Conservation (phyloP, 53 echinoderm and acorn worm species). For the Glandiceps talaboti region DNA sequence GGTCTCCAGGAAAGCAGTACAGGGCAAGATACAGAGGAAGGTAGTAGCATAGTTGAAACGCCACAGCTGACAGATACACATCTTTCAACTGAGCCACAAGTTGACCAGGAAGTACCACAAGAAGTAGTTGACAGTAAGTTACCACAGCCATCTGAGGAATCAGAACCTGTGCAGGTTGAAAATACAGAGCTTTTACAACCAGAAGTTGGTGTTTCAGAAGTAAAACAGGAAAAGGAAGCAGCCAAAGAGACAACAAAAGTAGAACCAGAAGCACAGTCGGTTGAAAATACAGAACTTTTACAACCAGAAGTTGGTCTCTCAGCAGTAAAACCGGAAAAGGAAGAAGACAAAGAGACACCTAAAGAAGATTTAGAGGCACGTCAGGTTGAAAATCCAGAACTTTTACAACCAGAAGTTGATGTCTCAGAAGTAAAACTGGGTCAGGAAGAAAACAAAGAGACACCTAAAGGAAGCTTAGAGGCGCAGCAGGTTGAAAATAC, state of each 20-base stretch:
- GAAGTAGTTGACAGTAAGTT: too few species aligned
- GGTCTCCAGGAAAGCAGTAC: too few species aligned
- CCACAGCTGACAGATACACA: too few species aligned
- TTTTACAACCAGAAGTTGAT: neutral
- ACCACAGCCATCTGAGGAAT: too few species aligned
- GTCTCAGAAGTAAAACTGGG: neutral
- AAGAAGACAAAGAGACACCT: neutral
- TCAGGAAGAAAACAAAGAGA: neutral
- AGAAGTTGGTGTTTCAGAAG: neutral
- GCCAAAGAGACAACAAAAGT: neutral
- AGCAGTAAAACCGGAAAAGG: neutral
- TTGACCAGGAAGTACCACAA: too few species aligned
- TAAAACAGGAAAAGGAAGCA: neutral
- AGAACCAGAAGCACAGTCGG: neutral
- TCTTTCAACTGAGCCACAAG: too few species aligned
- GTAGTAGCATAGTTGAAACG: too few species aligned
- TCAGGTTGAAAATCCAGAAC: neutral
- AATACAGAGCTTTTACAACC: neutral
- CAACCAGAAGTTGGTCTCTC: neutral
- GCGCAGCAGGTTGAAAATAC: neutral
- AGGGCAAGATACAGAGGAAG: too few species aligned
- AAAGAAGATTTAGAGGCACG: neutral
- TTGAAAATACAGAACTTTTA: neutral
- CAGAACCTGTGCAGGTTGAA: neutral
- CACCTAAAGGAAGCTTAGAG: neutral